Percentiles rank a stretch among this genome's conserved stretches.
phyloP scores from a whole-genome alignment of 2,888 invertebrate genomes.

The Pogonocherus hispidulus region DNA sequence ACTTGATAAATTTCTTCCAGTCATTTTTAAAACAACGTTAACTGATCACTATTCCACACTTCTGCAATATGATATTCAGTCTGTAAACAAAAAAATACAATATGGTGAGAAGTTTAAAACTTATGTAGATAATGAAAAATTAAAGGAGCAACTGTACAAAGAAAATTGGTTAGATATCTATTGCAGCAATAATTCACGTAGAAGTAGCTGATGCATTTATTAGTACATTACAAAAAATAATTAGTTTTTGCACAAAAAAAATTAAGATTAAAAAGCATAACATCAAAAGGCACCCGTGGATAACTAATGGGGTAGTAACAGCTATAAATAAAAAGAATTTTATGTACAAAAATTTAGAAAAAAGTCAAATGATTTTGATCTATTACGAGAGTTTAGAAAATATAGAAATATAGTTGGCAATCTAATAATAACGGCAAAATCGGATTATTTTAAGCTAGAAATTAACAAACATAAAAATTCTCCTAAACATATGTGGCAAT shows the following conservation, averaged over 20 bases:
- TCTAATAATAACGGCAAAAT: slow-evolving; percentile 2
- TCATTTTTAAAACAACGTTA: background rate
- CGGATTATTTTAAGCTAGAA: slow-evolving; percentile 1
- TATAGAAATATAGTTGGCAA: background rate
- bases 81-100: background rate
- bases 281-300: slow-evolving; percentile 2
- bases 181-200: background rate
- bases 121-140: background rate
- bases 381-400: background rate
- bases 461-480: background rate
- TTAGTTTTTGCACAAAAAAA: background rate
- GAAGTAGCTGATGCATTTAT: background rate
- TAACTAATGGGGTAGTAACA: slow-evolving; percentile 6
- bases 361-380: background rate
- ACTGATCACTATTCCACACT: background rate
- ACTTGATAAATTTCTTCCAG: background rate
- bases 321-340: slow-evolving; percentile 6
- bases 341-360: background rate
- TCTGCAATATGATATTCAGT: background rate
- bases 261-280: background rate
- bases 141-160: background rate
- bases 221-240: background rate
- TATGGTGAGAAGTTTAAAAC: background rate
- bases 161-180: background rate
- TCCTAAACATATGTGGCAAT: slow-evolving; percentile 11